A percentile compares a stretch with the other conserved stretches of the same genome.
Conservation (phyloP, 2,113 vertebrate species). For the Romanogobio albipinnatus region DNA sequence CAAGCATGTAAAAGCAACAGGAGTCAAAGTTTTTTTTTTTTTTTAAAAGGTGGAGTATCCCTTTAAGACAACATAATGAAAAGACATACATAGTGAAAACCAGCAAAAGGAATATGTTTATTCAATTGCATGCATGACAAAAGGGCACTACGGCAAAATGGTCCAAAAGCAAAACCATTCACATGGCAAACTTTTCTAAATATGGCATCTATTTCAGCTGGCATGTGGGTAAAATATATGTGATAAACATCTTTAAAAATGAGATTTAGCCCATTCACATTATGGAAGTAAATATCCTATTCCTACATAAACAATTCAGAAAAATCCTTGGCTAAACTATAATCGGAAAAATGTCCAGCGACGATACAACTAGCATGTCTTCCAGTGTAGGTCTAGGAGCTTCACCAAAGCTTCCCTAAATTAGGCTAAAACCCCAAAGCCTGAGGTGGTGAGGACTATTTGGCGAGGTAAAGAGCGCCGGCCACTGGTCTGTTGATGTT, state of each 20-base stretch:
- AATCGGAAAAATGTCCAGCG: not conserved
- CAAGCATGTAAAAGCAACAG: too few species aligned
- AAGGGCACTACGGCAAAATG: conserved; percentile 54
- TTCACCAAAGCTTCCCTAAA: not conserved
- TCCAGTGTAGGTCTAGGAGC: conserved; percentile 65
- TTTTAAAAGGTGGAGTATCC: not conserved
- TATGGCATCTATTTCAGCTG: not conserved
- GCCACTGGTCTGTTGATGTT: not conserved
- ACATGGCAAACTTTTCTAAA: conserved; percentile 10
- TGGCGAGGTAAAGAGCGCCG: not conserved
- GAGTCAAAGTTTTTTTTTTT: not conserved
- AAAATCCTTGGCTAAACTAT: conserved; percentile 36
- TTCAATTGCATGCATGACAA: conserved; percentile 63
- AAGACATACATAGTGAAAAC: conserved; percentile 25
- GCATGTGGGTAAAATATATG: conserved; percentile 1
- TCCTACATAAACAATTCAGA: conserved; percentile 16
- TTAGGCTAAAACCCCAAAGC: not conserved
- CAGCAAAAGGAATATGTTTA: conserved; percentile 50
- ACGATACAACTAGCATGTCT: conserved; percentile 15
- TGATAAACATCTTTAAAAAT: not conserved
- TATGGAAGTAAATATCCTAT: not conserved
- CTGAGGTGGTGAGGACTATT: not conserved
- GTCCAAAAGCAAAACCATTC: conserved; percentile 36
- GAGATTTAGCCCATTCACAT: conserved; percentile 6
- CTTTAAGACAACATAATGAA: not conserved